Evolutionary conservation across 2,113 vertebrate species (phyloP).

Genomic region (Tupaia chinensis): DNA sequence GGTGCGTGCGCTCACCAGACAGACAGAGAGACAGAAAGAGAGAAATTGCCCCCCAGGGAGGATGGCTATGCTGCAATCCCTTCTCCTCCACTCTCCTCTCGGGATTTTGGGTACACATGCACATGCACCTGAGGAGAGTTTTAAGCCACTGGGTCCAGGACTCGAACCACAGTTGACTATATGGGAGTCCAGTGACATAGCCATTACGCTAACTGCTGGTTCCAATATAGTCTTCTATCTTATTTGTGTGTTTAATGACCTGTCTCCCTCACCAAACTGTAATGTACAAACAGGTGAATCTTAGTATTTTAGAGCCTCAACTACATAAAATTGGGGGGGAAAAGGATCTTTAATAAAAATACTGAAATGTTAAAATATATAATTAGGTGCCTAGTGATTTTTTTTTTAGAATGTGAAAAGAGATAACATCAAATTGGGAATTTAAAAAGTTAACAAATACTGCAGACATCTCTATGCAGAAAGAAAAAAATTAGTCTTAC

Average conservation of each 20-base stretch:
- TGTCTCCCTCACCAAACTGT: not conserved
- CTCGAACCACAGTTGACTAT: no score
- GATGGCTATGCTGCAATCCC: no score
- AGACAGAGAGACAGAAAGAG: no score
- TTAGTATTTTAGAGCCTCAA: not conserved
- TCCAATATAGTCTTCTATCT: not conserved
- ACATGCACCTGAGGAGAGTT: no score
- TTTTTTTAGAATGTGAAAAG: not conserved
- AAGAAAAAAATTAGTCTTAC: not conserved
- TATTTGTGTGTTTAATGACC: not conserved
- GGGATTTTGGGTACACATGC: no score
- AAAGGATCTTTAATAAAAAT: not conserved
- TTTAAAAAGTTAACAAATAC: not conserved
- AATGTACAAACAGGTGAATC: not conserved
- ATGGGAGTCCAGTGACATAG: no score
- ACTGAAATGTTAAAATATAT: conserved; percentile 16
- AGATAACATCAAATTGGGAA: not conserved
- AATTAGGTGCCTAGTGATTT: not conserved
- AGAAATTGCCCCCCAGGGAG: no score
- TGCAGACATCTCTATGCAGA: not conserved
- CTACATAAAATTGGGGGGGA: not conserved
- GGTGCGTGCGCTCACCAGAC: no score
- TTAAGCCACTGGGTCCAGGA: no score
- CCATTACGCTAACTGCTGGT: no score
- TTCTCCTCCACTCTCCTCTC: no score